A percentile compares a stretch with the other conserved stretches of the same genome.
Evolutionary conservation across 2,797 vertebrate species (phyloP).

Genomic region (Odontamblyopus rebecca): DNA sequence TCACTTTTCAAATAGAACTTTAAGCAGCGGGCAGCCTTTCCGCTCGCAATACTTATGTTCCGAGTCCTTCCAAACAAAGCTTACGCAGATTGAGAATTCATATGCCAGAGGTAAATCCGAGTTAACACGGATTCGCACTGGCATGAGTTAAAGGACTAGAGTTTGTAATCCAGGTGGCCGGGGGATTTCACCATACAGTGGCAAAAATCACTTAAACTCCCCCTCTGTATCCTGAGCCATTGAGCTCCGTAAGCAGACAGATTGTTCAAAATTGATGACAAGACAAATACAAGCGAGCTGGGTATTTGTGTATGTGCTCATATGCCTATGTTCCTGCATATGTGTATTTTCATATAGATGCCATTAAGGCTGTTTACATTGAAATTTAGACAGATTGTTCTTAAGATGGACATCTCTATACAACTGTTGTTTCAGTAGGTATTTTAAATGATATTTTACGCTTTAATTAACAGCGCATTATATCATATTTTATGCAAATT

Average conservation of each 20-base stretch:
- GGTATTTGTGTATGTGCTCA: conserved; percentile 32
- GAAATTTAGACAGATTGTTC: conserved; percentile 70
- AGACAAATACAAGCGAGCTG: conserved; percentile 66
- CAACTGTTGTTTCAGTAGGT: conserved; percentile 42
- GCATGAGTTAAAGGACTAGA: conserved; percentile 86
- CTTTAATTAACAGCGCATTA: neutral
- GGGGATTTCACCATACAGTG: conserved; percentile 84
- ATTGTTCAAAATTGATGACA: conserved; percentile 76
- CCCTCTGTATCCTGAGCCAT: conserved; percentile 75
- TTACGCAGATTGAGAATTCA: conserved; percentile 82
- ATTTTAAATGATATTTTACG: conserved; percentile 5
- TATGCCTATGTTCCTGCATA: conserved; percentile 42
- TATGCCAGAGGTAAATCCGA: conserved; percentile 85
- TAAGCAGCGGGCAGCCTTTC: conserved; percentile 68
- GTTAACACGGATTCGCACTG: conserved; percentile 86
- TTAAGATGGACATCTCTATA: conserved; percentile 25
- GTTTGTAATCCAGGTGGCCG: conserved; percentile 86
- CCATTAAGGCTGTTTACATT: conserved; percentile 64
- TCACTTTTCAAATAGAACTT: conserved; percentile 63
- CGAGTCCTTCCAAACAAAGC: conserved; percentile 83
- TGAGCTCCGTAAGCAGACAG: conserved; percentile 72
- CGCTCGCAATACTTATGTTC: conserved; percentile 77
- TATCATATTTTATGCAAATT: neutral
- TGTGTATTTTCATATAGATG: conserved; percentile 61
- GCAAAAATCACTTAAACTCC: conserved; percentile 84